Evolutionary conservation across 1,140 invertebrate genomes (phyloP), one percentile per base, ranked within the genome.

Genomic region (Grapholita molesta): DNA sequence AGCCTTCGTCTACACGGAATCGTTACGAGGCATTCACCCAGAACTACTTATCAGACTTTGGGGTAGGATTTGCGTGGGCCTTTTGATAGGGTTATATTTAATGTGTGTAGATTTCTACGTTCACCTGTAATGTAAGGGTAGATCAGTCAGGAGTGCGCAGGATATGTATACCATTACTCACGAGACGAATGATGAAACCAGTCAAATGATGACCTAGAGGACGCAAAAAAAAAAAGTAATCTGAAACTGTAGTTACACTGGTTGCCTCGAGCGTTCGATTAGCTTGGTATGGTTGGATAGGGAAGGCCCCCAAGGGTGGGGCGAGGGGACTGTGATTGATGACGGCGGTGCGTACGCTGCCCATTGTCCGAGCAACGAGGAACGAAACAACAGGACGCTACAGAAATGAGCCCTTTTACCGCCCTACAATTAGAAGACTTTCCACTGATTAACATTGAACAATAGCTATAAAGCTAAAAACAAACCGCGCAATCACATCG

Each of bases 351-450:
- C 80, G 81, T 80, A 80, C 78, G 70, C 71, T 74, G 77, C 76
- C 79, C 81, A 87, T 88, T 90, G 85, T 89, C 86, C 80, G 77
- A 80, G 69, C 69, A 74, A 72, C 76, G 80, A 71, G 74, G 76
- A 81, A 76, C 84, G 83, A 89, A 89, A 84, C 83, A 89, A 89
- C 80, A 81, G 78, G 71, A 85, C 79, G 77, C 75, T 80, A 72
- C 70, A 73, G 69, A 80, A 83, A 80, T 75, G 81, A 82, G 79
- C 74, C 77, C 81, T 79, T 84, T 82, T 82, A 85, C 82, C 78
- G 75, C 69, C 24, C 55, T 28, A 68, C 74, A 71, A 73, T 80
- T 81, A 80, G 48, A 72, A 73, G 64, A 77, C 72, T 77, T 74
- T 28, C 57, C 33, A 30, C 61, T 71, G 64, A 78, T 75, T 73